Conservation (phyloP, 2,113 vertebrate genomes). For the Vireo altiloquus region DNA sequence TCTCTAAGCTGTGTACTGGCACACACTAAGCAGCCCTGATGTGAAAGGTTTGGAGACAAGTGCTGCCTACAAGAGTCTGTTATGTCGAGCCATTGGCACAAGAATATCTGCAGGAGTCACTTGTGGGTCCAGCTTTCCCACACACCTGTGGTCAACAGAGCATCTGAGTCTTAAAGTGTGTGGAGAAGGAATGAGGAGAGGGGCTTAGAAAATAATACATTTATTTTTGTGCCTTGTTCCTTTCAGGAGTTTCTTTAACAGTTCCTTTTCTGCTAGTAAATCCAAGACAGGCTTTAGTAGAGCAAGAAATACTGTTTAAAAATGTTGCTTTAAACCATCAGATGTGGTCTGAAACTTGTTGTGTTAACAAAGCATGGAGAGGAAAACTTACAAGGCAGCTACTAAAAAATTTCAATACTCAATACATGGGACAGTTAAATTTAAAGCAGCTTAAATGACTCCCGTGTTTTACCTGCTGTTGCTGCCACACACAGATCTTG, state of each 20-base stretch:
- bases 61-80: not conserved
- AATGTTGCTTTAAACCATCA: not conserved
- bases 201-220: not conserved
- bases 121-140: not conserved
- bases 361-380: not conserved
- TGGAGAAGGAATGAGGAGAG: not conserved
- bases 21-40: not conserved
- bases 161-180: not conserved
- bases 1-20: not conserved
- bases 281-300: not conserved
- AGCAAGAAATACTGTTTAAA: not conserved
- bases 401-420: not conserved
- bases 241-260: not conserved
- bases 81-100: not conserved
- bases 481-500: conserved; percentile 34
- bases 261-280: not conserved
- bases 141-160: not conserved
- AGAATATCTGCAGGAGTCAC: not conserved
- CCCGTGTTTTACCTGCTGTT: conserved; percentile 7
- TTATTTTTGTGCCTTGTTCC: not conserved
- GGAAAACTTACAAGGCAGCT: not conserved
- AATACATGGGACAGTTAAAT: not conserved
- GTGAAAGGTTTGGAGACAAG: not conserved
- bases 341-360: not conserved
- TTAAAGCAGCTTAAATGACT: conserved; percentile 29